phyloP scores from a whole-genome alignment of 2,797 vertebrate species.

The Tauraco hartlaubi region DNA sequence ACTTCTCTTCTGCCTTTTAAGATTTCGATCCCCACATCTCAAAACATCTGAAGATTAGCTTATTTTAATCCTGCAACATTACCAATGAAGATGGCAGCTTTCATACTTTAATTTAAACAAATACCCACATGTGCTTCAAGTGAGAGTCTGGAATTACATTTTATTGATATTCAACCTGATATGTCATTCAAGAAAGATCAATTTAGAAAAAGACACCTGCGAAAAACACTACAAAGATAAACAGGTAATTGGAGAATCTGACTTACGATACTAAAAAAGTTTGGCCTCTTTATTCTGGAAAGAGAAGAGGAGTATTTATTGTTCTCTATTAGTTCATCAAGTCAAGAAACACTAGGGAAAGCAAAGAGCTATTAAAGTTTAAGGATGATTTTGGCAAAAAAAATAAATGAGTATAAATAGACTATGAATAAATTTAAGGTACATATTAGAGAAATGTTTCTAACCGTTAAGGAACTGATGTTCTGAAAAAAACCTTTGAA shows the following conservation, averaged over 20 bases:
- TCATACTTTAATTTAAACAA: background rate
- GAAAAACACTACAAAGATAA: background rate
- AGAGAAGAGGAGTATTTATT: background rate
- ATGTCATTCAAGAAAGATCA: background rate
- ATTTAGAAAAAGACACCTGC: background rate
- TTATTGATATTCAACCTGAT: background rate
- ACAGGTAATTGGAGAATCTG: background rate
- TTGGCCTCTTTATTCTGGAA: background rate
- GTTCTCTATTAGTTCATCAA: background rate
- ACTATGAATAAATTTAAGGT: background rate
- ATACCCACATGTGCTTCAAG: background rate
- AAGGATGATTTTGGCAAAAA: background rate
- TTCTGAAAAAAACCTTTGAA: background rate
- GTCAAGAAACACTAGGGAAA: background rate
- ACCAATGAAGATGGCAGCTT: background rate
- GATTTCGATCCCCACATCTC: background rate
- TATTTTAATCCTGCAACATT: background rate
- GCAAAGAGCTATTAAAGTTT: background rate
- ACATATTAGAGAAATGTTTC: background rate
- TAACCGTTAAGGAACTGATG: background rate
- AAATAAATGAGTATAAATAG: background rate
- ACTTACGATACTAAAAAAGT: background rate
- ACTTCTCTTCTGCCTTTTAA: background rate
- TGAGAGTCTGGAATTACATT: background rate
- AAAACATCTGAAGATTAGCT: background rate